Evolutionary conservation across 2,888 invertebrate genomes (phyloP).

Genomic region (Ormia ochracea): DNA sequence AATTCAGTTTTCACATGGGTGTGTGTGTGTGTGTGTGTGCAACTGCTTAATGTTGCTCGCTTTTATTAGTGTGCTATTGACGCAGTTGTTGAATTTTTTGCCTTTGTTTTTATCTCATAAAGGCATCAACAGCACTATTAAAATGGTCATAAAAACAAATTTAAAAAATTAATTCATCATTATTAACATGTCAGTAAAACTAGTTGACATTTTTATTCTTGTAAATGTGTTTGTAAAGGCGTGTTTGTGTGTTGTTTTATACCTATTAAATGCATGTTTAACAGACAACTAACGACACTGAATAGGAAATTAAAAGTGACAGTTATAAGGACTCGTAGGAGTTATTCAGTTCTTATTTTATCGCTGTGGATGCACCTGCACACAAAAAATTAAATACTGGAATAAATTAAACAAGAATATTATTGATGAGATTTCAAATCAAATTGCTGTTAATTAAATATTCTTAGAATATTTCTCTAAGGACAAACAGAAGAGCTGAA

Average conservation of each 20-base stretch:
- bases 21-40: neutral
- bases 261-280: conserved; percentile 60
- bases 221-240: neutral
- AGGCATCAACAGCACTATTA: conserved; percentile 52
- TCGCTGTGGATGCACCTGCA: conserved; percentile 46
- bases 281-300: conserved; percentile 45
- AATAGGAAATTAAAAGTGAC: conserved; percentile 57
- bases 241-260: conserved; percentile 40
- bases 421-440: conserved; percentile 57
- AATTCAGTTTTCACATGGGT: neutral
- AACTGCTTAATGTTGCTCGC: neutral
- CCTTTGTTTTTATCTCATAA: conserved; percentile 45
- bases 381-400: neutral
- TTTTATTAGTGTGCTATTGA: conserved; percentile 13
- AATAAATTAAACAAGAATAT: conserved; percentile 19
- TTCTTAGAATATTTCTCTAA: conserved; percentile 30
- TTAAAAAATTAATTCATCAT: conserved; percentile 75
- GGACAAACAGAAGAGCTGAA: neutral
- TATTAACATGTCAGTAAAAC: conserved; percentile 74
- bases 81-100: neutral
- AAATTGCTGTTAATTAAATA: conserved; percentile 23
- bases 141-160: conserved; percentile 62
- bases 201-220: conserved; percentile 70
- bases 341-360: conserved; percentile 4
- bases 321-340: conserved; percentile 56